phyloP scores from a whole-genome alignment of 2,888 invertebrate genomes.

The Electrophaes corylata region DNA sequence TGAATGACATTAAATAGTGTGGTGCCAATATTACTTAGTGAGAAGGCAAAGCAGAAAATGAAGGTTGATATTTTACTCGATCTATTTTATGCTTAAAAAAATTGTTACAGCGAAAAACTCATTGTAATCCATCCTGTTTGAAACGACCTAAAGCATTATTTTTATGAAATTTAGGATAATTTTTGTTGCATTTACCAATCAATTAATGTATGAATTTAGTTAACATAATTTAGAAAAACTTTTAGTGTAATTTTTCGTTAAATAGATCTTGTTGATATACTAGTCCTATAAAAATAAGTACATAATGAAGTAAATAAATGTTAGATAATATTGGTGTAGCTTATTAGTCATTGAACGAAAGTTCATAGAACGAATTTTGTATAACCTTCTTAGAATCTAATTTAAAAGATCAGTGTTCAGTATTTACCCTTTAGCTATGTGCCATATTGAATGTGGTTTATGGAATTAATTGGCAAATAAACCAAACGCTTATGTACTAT shows the following conservation, averaged over 20 bases:
- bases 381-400: conserved; percentile 19
- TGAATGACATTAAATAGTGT: no score
- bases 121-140: no score
- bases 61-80: no score
- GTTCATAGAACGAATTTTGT: conserved; percentile 47
- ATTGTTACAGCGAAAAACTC: no score
- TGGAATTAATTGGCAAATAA: conserved; percentile 23
- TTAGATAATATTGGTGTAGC: conserved; percentile 41
- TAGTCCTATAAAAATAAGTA: conserved; percentile 58
- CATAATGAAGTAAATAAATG: conserved; percentile 33
- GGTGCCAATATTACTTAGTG: no score
- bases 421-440: conserved; percentile 38
- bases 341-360: conserved; percentile 39
- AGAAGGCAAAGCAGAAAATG: no score
- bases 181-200: conserved; percentile 65
- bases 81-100: no score
- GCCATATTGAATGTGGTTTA: conserved; percentile 55
- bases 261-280: conserved; percentile 43
- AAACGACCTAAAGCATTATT: no score
- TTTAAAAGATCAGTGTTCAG: conserved; percentile 36
- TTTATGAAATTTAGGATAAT: conserved; percentile 46
- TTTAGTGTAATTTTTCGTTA: conserved; percentile 47
- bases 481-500: conserved; percentile 7
- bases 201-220: not conserved
- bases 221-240: conserved; percentile 21